Base-by-base conservation (phyloP, 2,888 invertebrate genomes). In the Agapetus fuscipes region DNA sequence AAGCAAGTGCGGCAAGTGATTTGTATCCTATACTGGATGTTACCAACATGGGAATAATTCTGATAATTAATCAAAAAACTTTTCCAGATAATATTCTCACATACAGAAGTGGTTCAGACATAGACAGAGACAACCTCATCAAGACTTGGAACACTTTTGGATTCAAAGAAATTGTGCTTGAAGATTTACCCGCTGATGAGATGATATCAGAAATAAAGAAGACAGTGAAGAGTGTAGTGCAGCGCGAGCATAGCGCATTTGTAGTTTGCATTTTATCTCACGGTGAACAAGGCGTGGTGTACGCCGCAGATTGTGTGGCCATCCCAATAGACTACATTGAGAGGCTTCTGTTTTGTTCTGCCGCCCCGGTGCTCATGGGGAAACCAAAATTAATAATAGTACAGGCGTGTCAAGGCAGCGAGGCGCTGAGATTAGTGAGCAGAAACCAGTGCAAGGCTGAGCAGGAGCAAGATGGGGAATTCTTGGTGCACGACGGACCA, bases 301-400 rank as follows among this genome's bases (percentile, higher is more conserved):
- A 67, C 48, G 74, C 72, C 1, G 55, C 56, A 1, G 64, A 71
- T 37, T 67, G 71, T 49, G 58, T 74, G 25, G 58, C 62, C 0
- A 55, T 74, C 1, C 50, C 59, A 43, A 59, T 67, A 5, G 52
- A 55, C 1, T 55, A 56, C n/a, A 65, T 76, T 6, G 59, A 65
- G 41, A 54, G 60, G 30, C 62, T 70, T 50, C 54, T 76, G 34
- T n/a, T n/a, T n/a, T n/a, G n/a, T n/a, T 56, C 54, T 2, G 52
- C 49, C 3, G 53, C 59, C 30, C 30, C 33, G 1, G 13, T 24
- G 2, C 55, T 76, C 13, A 45, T 52, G 2, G 57, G 61, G 2
- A 72, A 72, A 50, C 71, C 72, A 9, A 76, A 76, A 57, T 51
- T 76, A 35, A 52, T 76, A 1, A 64, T 76, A 32, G 58, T 76